Base-by-base conservation (phyloP, 2,888 invertebrate genomes). In the Acronicta aceris region DNA sequence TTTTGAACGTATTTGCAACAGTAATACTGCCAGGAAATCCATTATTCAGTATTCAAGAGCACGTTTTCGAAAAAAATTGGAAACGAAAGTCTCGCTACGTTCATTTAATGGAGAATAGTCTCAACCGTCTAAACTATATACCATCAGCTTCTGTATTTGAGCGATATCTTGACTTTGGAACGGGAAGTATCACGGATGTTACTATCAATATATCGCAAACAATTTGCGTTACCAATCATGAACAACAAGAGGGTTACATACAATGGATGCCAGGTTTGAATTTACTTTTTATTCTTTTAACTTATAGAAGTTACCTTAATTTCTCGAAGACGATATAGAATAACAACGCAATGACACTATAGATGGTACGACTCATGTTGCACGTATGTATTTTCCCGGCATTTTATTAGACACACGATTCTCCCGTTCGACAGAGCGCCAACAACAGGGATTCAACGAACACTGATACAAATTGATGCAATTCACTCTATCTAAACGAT, bases 121-220 rank as follows among this genome's bases (percentile, higher is more conserved):
- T 95, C 0, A 91, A 87, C 41, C 82, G 89, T 41, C 76, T 94
- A 51, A 78, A 70, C 13, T 84, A 89, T 56, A 85, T 95, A 70
- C 94, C 94, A 0, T 73, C 90, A 5, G 94, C 93, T 0, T 92
- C 94, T 0, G 92, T 91, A 0, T 94, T 85, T 67, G 91, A 91
- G 41, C 86, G 89, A 64, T 92, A 89, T 60, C 78, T 95, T 42
- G 93, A 95, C 67, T 95, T 94, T 66, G 92, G 90, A 1, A 88
- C 80, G 25, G 95, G 94, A 41, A 90, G 89, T 73, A 83, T 87
- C 10, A 63, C 51, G 0, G 89, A 94, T 61, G 65, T 90, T 0
- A 92, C 92, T 0, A 79, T 82, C 64, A 95, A 94, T 71, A 91
- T 94, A 76, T 92, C 94, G 1, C 92, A 94, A 70, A 92, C 90